These are phyloP conservation scores for Equus przewalskii DNA, from an alignment of 2,113 vertebrate species.

Conservation along the genomic window DNA sequence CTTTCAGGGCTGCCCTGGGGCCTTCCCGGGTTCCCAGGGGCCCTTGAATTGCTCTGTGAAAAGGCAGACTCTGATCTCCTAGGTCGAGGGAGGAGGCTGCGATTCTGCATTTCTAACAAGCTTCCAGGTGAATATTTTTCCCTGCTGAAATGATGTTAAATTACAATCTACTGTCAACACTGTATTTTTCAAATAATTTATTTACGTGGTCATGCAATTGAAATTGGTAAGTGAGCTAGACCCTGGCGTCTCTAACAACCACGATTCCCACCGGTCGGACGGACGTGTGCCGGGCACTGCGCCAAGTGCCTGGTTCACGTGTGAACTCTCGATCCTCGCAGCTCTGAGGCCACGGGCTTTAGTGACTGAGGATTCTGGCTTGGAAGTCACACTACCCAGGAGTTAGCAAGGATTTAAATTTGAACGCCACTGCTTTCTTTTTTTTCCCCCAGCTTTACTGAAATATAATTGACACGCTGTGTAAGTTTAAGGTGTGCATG, in stretches of 20 bases:
- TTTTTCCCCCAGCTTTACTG: background rate
- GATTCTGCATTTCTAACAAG: background rate
- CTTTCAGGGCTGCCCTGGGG: background rate
- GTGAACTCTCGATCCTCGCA: rapidly evolving
- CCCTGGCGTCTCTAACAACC: background rate
- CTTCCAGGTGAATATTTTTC: background rate
- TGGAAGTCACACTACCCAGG: background rate
- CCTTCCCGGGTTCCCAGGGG: background rate
- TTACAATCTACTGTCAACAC: background rate
- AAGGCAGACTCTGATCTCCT: rapidly evolving
- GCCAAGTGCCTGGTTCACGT: background rate
- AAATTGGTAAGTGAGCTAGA: background rate
- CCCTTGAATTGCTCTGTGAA: background rate
- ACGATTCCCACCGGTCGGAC: rapidly evolving
- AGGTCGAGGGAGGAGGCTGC: too few relatives aligned
- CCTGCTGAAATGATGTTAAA: background rate
- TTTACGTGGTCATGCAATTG: background rate
- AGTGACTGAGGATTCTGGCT: too few relatives aligned
- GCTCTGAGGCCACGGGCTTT: rapidly evolving
- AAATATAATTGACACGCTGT: background rate
- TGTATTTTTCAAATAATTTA: background rate
- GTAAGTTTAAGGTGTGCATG: too few relatives aligned
- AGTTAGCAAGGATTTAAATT: background rate
- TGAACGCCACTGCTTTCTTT: background rate
- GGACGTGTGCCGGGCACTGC: rapidly evolving